Evolutionary conservation across 2,888 invertebrate species (phyloP).

Genomic region (Leptura quadrifasciata): DNA sequence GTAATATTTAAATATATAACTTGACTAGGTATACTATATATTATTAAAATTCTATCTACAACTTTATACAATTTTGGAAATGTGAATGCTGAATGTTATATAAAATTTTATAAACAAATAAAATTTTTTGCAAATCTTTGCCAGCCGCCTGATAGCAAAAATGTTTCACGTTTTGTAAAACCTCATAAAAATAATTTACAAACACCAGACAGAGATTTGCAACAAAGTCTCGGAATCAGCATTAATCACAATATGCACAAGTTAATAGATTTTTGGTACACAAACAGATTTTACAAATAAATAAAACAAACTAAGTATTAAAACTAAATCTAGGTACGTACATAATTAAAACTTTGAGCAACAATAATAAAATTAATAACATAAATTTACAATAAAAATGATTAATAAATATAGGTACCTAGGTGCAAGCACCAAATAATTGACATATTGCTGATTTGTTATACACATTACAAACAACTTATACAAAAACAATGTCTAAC

Average conservation of each 20-base stretch:
- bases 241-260: constrained; percentile 56
- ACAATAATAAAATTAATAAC: constrained; percentile 57
- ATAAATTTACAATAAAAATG: constrained; percentile 50
- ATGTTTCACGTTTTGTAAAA: constrained; percentile 52
- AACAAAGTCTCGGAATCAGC: constrained; percentile 47
- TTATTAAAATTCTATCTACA: constrained; percentile 70
- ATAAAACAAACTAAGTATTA: constrained; percentile 10
- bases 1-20: constrained; percentile 63
- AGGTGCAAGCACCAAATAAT: constrained; percentile 63
- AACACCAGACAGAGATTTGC: constrained; percentile 49
- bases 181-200: constrained; percentile 48
- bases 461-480: constrained; percentile 52
- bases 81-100: constrained; percentile 56
- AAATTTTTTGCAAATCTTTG: constrained; percentile 53
- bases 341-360: constrained; percentile 62
- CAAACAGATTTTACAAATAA: constrained; percentile 19
- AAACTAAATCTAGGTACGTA: constrained; percentile 21
- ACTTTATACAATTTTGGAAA: constrained; percentile 66
- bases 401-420: constrained; percentile 47
- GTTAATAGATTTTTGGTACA: constrained; percentile 35
- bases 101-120: constrained; percentile 46
- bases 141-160: constrained; percentile 49
- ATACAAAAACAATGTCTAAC: constrained; percentile 53
- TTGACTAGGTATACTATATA: constrained; percentile 68
- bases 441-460: constrained; percentile 65